These are phyloP conservation scores for Nomada lathburiana DNA, from an alignment of 2,888 invertebrate genomes.

Conservation along the genomic window DNA sequence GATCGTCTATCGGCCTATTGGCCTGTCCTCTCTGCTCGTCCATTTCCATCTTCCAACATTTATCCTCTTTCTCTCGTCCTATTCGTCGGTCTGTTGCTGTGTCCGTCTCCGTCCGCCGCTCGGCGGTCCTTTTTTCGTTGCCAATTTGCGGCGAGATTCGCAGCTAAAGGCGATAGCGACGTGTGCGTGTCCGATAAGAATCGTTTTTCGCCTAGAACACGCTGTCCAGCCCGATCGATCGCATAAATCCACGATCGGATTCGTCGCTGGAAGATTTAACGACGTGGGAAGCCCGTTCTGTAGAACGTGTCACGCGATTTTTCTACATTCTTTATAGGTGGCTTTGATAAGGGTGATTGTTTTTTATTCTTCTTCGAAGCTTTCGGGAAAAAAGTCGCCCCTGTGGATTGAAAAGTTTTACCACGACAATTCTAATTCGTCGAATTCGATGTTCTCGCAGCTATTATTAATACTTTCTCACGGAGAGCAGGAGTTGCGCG, in stretches of 20 bases:
- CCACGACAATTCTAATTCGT: not conserved
- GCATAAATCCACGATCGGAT: constrained; percentile 42
- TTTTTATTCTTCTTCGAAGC: not conserved
- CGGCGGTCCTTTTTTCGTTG: constrained; percentile 49
- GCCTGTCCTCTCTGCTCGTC: constrained; percentile 49
- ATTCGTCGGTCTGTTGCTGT: constrained; percentile 18
- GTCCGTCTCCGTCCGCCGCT: constrained; percentile 40
- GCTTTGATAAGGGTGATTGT: constrained; percentile 31
- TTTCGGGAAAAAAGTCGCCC: not conserved
- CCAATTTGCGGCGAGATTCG: constrained; percentile 69
- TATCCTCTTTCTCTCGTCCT: constrained; percentile 19
- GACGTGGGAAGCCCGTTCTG: not conserved
- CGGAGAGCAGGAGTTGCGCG: too few relatives aligned
- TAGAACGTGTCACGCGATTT: constrained; percentile 29
- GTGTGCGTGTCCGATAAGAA: constrained; percentile 55
- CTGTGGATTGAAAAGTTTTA: constrained; percentile 4
- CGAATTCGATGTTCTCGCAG: not conserved
- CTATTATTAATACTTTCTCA: not conserved
- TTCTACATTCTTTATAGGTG: constrained; percentile 21
- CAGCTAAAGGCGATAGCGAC: constrained; percentile 55
- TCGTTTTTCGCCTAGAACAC: constrained; percentile 28
- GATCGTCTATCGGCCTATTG: constrained; percentile 71
- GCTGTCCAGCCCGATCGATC: constrained; percentile 28
- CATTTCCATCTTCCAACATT: constrained; percentile 28
- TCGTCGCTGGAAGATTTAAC: constrained; percentile 50